Base-by-base conservation (phyloP, 1,140 invertebrate genomes). In the Calephelis nemesis region DNA sequence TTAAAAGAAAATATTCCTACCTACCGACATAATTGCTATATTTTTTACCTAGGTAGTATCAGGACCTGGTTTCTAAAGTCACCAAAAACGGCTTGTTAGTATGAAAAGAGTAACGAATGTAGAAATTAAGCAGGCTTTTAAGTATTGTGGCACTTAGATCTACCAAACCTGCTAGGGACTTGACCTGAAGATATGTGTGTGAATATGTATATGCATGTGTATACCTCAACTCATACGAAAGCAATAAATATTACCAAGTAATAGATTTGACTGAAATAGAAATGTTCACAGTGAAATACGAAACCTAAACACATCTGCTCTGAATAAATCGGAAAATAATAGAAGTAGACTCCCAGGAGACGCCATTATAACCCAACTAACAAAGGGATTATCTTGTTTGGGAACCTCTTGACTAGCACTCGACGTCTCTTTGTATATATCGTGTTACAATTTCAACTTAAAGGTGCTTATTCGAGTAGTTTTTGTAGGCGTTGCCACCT, bases 301-400 rank as follows among this genome's bases (percentile, higher is more conserved):
- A 91, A 85, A 84, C 85, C 83, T 77, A 70, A 82, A 77, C 78
- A 79, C 74, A 89, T 84, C 86, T 88, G 88, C 83, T 80, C 70
- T 81, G 82, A 85, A 86, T 82, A 82, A 85, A 86, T 83, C 75
- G 82, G 80, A 86, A 87, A 89, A 88, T 86, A 87, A 88, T 88
- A 83, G 81, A 80, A 77, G n/a, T 65, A 65, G 73, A 80, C 81
- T 86, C 86, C 81, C 84, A 67, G 74, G 82, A 87, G 86, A 85
- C 79, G 79, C 86, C 81, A 88, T 91, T 91, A 91, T 89, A 88
- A 89, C 84, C 77, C 81, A 80, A 77, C 84, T 86, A 87, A 91
- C 88, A 91, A 91, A 87, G 87, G 87, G 86, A 91, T 91, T 91
- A 91, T 91, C 87, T 89, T 91, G 88, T 91, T 91, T 91, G 86